These are phyloP conservation scores for Aviceda subcristata DNA, from an alignment of 2,113 vertebrate genomes.

Conservation along the genomic window DNA sequence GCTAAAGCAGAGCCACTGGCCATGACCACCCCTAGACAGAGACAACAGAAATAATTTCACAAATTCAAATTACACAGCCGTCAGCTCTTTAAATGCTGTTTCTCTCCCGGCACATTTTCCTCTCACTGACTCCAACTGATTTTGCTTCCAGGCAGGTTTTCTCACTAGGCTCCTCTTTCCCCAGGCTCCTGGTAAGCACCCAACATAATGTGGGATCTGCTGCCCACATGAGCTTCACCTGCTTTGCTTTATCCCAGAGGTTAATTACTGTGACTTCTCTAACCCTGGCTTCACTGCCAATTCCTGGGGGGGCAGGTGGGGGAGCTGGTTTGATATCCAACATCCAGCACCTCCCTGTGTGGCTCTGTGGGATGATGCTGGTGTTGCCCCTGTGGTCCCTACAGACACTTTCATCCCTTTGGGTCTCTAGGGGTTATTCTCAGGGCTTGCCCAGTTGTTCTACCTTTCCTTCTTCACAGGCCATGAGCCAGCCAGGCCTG, in stretches of 20 bases:
- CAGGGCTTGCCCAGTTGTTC: not conserved
- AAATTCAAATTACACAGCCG: not conserved
- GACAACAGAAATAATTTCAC: not conserved
- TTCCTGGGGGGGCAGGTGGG: not conserved
- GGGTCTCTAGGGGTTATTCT: not conserved
- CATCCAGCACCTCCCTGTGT: not conserved
- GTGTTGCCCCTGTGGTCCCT: not conserved
- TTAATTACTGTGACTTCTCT: not conserved
- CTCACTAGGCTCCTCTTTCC: not conserved
- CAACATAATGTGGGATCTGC: not conserved
- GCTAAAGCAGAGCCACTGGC: not conserved
- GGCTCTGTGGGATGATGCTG: not conserved
- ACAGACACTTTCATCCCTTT: not conserved
- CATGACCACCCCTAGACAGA: not conserved
- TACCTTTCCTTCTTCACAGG: not conserved
- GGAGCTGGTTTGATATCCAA: not conserved
- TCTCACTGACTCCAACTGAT: accelerated
- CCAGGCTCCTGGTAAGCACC: not conserved
- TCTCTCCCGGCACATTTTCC: not conserved
- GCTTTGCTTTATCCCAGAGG: not conserved
- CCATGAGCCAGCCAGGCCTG: not conserved
- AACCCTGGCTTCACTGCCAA: not conserved
- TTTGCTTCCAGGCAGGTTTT: not conserved
- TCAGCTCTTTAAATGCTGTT: not conserved
- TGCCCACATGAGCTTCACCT: not conserved